phyloP scores from a whole-genome alignment of 2,888 invertebrate species.

The Physocephala rufipes region DNA sequence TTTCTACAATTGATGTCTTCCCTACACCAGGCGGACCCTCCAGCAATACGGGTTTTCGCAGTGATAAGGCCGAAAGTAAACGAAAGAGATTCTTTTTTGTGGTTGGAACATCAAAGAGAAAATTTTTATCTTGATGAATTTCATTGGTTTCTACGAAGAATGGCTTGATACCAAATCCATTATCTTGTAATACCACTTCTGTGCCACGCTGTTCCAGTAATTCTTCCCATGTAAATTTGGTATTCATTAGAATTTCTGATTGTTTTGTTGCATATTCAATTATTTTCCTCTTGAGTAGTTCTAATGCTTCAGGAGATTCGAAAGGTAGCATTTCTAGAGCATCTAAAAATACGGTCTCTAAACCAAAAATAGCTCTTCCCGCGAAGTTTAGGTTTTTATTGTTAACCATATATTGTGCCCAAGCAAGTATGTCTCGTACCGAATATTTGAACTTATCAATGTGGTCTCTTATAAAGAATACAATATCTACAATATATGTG shows the following conservation, averaged over 20 bases:
- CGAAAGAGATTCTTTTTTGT: constrained; percentile 84
- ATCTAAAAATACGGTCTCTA: constrained; percentile 90
- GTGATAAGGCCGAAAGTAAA: constrained; percentile 85
- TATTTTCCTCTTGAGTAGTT: constrained; percentile 68
- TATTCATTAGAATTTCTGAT: constrained; percentile 65
- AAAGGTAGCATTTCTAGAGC: constrained; percentile 84
- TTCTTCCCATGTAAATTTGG: constrained; percentile 61
- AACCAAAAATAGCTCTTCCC: constrained; percentile 88
- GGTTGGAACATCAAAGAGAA: constrained; percentile 81
- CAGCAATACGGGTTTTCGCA: constrained; percentile 90
- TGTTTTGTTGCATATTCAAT: constrained; percentile 70
- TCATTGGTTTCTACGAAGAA: constrained; percentile 70
- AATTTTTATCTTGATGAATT: constrained; percentile 61
- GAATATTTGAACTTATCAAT: constrained; percentile 85
- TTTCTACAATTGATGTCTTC: constrained; percentile 93
- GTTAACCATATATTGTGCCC: constrained; percentile 85
- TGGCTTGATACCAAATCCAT: constrained; percentile 78
- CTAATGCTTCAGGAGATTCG: constrained; percentile 70
- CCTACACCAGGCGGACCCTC: constrained; percentile 99
- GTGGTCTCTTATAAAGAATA: constrained; percentile 79
- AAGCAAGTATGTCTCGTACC: constrained; percentile 90
- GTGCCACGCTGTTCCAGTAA: constrained; percentile 63
- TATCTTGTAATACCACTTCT: constrained; percentile 45
- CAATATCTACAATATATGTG: constrained; percentile 79
- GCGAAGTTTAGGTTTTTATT: constrained; percentile 56